Evolutionary conservation across 53 echinoderm and acorn worm species (phyloP).

Genomic region (Antedon mediterranea): DNA sequence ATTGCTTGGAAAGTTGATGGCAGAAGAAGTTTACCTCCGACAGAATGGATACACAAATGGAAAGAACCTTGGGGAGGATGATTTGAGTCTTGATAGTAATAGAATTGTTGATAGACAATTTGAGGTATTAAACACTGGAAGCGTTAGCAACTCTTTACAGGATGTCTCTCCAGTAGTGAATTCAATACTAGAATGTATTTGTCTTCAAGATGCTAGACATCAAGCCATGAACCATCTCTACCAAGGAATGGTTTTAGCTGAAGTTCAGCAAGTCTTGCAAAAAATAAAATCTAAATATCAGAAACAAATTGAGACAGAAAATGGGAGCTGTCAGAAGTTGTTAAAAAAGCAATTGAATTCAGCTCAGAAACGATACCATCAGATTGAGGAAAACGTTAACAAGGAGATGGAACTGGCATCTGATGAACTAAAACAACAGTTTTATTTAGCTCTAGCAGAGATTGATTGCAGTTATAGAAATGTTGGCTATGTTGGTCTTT

Average conservation of each 20-base stretch:
- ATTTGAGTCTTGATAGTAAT: not conserved
- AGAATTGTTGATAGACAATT: not conserved
- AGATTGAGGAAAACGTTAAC: conserved; percentile 21
- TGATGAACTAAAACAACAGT: conserved; percentile 29
- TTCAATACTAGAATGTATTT: conserved; percentile 51
- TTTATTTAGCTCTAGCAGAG: conserved; percentile 8
- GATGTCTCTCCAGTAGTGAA: conserved; percentile 36
- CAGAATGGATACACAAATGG: not conserved
- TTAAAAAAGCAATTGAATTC: conserved; percentile 24
- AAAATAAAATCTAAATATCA: conserved; percentile 37
- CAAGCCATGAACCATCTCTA: conserved; percentile 49
- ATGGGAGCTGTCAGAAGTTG: conserved; percentile 37
- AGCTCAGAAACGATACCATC: conserved; percentile 30
- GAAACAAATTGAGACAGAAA: conserved; percentile 36
- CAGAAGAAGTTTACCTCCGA: not conserved
- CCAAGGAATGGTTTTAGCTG: conserved; percentile 52
- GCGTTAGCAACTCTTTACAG: not conserved
- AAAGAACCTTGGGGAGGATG: not conserved
- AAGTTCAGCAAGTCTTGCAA: conserved; percentile 47
- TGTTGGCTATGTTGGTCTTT: not conserved
- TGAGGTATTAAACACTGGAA: not conserved
- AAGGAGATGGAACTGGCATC: conserved; percentile 12
- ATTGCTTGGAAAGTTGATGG: not conserved
- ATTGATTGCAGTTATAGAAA: conserved; percentile 5
- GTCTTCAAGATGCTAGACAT: conserved; percentile 51